These are phyloP conservation scores for Camponotus vicinus DNA, from an alignment of 1,140 invertebrate species.

Conservation along the genomic window DNA sequence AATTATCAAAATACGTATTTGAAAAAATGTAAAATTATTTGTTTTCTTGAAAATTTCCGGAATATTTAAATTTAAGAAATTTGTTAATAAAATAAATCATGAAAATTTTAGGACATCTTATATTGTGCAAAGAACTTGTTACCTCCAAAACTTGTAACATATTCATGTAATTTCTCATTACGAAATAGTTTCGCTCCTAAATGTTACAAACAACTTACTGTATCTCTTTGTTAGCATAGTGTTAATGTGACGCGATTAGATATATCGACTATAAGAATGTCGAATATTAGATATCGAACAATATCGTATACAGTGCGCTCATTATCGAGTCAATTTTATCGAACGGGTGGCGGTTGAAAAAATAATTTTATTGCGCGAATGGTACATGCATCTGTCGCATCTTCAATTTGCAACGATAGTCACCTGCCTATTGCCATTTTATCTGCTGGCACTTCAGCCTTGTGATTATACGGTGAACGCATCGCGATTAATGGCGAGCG, in stretches of 20 bases:
- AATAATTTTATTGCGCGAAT: slow-evolving; percentile 30
- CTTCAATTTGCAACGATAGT: slow-evolving; percentile 43
- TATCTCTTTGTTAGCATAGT: background rate
- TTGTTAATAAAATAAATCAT: background rate
- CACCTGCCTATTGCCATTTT: slow-evolving; percentile 24
- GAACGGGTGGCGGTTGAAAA: background rate
- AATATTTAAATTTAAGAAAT: background rate
- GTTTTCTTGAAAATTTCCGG: background rate
- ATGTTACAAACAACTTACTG: background rate
- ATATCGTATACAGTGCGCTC: background rate
- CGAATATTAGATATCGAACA: background rate
- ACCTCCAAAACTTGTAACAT: background rate
- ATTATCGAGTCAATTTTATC: slow-evolving; percentile 29
- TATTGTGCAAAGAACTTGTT: background rate
- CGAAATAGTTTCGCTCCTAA: slow-evolving; percentile 19
- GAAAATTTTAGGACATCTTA: background rate
- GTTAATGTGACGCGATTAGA: slow-evolving; percentile 11
- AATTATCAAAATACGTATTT: background rate
- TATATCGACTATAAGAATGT: background rate
- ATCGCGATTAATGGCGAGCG: slow-evolving; percentile 51
- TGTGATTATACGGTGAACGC: slow-evolving; percentile 42
- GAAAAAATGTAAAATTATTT: background rate
- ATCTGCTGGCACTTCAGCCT: slow-evolving; percentile 4
- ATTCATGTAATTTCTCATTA: slow-evolving; percentile 25
- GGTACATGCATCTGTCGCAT: slow-evolving; percentile 5